A percentile compares a stretch with the other conserved stretches of the same genome.
These are phyloP conservation scores for Cavia porcellus DNA, from an alignment of 2,113 vertebrate genomes.

Conservation along the genomic window DNA sequence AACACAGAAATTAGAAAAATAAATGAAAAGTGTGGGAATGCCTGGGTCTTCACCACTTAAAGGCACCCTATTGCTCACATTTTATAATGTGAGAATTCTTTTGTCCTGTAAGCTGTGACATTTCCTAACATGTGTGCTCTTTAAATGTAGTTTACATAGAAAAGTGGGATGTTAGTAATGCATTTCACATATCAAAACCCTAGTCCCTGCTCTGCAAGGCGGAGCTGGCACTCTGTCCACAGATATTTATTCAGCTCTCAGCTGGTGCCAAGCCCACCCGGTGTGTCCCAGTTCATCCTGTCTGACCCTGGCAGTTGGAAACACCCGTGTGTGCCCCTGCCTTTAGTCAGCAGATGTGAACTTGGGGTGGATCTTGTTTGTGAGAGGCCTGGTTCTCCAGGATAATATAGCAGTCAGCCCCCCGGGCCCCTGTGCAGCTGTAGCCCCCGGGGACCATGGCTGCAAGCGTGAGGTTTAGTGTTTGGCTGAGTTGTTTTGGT, in stretches of 20 bases:
- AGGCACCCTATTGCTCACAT: neutral
- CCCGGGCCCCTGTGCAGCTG: neutral
- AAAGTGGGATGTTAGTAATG: neutral
- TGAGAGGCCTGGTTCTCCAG: neutral
- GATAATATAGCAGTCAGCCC: neutral
- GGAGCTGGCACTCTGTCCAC: constrained; percentile 1
- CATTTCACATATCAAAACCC: neutral
- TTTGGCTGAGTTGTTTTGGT: constrained; percentile 44
- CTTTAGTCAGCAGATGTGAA: neutral
- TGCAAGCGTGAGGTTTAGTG: neutral
- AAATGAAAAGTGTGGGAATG: neutral
- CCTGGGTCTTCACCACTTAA: neutral
- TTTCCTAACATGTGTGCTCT: neutral
- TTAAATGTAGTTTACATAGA: neutral
- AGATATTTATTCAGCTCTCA: neutral
- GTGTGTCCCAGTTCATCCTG: neutral
- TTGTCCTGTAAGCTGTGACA: neutral
- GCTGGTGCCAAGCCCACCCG: constrained; percentile 44
- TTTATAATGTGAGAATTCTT: constrained; percentile 3
- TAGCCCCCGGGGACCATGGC: neutral
- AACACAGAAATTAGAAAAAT: neutral
- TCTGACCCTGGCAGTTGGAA: neutral
- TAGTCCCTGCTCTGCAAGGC: neutral
- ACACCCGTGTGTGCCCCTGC: neutral
- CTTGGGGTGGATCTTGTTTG: neutral